Conservation (phyloP, 2,888 invertebrate species). For the Ornithoptera priamus region DNA sequence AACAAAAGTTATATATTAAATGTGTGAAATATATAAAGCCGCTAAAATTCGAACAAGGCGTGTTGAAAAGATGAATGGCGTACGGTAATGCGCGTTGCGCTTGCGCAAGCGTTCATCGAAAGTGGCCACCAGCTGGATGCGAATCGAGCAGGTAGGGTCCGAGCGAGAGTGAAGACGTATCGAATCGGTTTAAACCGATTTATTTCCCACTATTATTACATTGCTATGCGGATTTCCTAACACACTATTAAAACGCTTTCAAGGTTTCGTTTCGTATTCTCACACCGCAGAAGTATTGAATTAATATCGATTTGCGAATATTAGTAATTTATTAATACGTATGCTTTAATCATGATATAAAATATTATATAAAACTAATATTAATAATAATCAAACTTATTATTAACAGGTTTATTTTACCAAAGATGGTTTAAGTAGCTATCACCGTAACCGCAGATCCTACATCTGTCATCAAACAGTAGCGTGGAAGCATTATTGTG, state of each 20-base stretch:
- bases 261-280: background rate
- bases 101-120: slow-evolving; percentile 54
- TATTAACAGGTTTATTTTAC: no score
- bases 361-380: no score
- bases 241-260: slow-evolving; percentile 8
- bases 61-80: slow-evolving; percentile 22
- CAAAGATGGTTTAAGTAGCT: no score
- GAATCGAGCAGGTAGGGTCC: slow-evolving; percentile 44
- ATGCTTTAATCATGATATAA: no score
- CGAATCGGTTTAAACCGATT: slow-evolving; percentile 22
- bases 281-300: no score
- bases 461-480: no score
- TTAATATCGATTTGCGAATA: no score
- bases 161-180: slow-evolving; percentile 28
- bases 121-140: slow-evolving; percentile 50
- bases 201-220: slow-evolving; percentile 10
- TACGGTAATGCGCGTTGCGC: slow-evolving; percentile 15
- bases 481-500: no score
- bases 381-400: no score
- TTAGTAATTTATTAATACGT: no score
- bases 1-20: no score
- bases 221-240: slow-evolving; percentile 2
- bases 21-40: slow-evolving; percentile 5
- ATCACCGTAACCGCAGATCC: no score
- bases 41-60: slow-evolving; percentile 9